Evolutionary conservation across 2,888 invertebrate genomes (phyloP), one percentile per base, ranked within the genome.

Genomic region (Drosophila macrospina): DNA sequence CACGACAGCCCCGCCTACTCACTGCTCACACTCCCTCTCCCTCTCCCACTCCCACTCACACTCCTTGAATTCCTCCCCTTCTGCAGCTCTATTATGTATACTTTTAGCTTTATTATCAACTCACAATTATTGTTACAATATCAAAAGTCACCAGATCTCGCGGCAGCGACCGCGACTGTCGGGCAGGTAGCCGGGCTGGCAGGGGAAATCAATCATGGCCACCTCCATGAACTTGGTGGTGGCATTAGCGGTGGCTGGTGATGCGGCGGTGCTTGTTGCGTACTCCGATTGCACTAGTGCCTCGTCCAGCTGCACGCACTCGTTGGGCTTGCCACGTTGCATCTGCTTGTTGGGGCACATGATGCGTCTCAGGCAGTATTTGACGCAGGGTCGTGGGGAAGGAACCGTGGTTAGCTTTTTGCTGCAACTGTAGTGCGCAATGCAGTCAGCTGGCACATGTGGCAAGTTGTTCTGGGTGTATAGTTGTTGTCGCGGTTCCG

Each of bases 191-290:
- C 91, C 90, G 0, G 91, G 90, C 63, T 91, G 90, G 57, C 91
- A 91, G 39, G 91, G 91, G 44, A 91, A 91, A 66, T 91, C 91
- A 64, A 91, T 91, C 89, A 91, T 88, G 51, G 91, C 90, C 7
- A 91, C 90, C 42, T 73, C 68, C 90, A 87, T 87, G 24, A 82
- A 69, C 28, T 70, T 67, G 10, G 66, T 74, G 6, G 68, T 70
- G 6, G 51, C 5, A 5, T n/a, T 62, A 0, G 5, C 36, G 1
- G 10, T 7, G 15, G 6, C 7, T 10, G 44, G 10, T 1, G 69
- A 42, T 2, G 20, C 24, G 5, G 15, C 20, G 0, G 47, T 54
- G 5, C 55, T 56, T 20, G 55, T 37, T 50, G 72, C 56, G 39
- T 66, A 45, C 13, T 84, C 79, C 0, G 67, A 70, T 10, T 56